Base-by-base conservation (phyloP, 2,888 invertebrate genomes). In the Philereme transversata region DNA sequence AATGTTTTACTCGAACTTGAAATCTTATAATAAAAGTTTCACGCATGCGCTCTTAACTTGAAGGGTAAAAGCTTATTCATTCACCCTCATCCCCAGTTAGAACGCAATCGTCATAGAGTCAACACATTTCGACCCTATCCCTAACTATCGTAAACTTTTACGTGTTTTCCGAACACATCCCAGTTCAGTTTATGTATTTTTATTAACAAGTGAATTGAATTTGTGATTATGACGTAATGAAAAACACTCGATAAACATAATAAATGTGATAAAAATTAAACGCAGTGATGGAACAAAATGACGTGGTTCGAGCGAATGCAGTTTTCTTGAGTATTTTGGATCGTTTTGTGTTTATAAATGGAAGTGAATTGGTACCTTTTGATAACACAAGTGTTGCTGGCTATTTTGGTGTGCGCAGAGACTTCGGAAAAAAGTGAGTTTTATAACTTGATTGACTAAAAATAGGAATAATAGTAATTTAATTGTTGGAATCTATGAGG, bases 241-340 rank as follows among this genome's bases (percentile, higher is more conserved):
- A 44, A 40, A 40, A 9, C 51, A 51, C 40, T 22, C 8, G 5
- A 5, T 9, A 43, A 46, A 56, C 41, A 11, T 43, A 49, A 33
- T 48, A 43, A 62, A 70, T 70, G 68, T 68, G 63, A 66, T 54
- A 47, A 67, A 41, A 62, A 47, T 57, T n/a, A 69, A 72, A 73
- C 71, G 75, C 76, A 87, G 87, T 87, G 76, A 90, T 90, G 90
- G 90, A 88, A 87, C 79, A 86, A 69, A 76, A 90, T 89, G 88
- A 71, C 60, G 68, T 64, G 65, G 57, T 68, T 61, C 71, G 70
- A 72, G 74, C 72, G 62, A 65, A 50, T 68, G 70, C 73, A 74
- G 73, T 78, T 83, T 76, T 79, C 78, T 76, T 89, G 78, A 86
- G 81, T 76, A 72, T 70, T 79, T 73, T 74, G 71, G 53, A 69